A percentile compares a stretch with the other conserved stretches of the same genome.
Evolutionary conservation across 2,888 invertebrate genomes (phyloP).

Genomic region (Cinara cedri): DNA sequence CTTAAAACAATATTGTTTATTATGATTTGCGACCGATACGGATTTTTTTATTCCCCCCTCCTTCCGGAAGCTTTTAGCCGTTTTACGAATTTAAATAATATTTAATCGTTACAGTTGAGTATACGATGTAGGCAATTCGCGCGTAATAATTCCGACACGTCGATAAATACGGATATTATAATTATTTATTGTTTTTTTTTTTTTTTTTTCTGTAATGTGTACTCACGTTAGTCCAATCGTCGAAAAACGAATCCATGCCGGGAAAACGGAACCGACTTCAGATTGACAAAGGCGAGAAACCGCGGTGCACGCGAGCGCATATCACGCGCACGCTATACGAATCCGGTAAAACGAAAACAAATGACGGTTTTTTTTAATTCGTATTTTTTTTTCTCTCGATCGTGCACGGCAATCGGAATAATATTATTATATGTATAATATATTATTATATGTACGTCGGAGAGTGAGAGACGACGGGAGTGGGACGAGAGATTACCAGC

Average conservation of each 20-base stretch:
- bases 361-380: slow-evolving; percentile 26
- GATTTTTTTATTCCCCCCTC: no score
- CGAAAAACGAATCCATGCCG: slow-evolving; percentile 43
- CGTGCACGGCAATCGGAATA: no score
- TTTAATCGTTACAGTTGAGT: no score
- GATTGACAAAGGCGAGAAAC: neutral
- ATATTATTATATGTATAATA: neutral
- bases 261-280: neutral
- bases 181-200: no score
- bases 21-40: no score
- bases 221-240: slow-evolving; percentile 53
- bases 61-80: no score
- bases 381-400: slow-evolving; percentile 1
- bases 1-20: no score
- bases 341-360: slow-evolving; percentile 13
- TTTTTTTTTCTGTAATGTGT: neutral
- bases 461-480: slow-evolving; percentile 8
- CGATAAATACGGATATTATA: no score
- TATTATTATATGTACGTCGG: no score
- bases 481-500: slow-evolving; percentile 23
- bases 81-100: neutral
- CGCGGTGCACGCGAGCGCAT: neutral
- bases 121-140: no score
- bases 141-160: no score
- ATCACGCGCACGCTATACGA: neutral